Conservation (phyloP, 35 echinoderm and acorn worm species). For the Acanthaster planci region DNA sequence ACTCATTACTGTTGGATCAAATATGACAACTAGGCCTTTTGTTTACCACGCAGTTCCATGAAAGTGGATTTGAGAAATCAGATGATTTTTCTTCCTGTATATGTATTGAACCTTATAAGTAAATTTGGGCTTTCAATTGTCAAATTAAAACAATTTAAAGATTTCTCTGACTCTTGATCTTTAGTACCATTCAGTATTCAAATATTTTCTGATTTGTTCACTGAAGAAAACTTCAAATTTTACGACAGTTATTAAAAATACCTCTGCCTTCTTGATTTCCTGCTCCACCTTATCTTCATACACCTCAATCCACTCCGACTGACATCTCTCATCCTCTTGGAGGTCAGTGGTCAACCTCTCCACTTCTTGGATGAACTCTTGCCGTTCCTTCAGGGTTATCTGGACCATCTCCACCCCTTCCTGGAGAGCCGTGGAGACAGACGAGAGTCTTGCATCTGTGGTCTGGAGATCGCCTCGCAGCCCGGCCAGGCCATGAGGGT, state of each 20-base stretch:
- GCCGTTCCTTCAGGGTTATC: slow-evolving; percentile 25
- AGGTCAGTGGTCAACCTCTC: not conserved
- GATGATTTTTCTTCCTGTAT: no score
- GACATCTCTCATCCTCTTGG: not conserved
- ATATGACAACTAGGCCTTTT: no score
- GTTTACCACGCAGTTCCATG: no score
- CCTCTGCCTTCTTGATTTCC: slow-evolving; percentile 19
- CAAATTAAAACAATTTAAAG: no score
- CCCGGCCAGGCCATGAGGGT: not conserved
- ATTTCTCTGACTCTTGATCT: no score
- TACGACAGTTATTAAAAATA: not conserved
- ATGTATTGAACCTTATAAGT: no score
- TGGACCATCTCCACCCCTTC: slow-evolving; percentile 21
- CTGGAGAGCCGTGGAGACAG: not conserved
- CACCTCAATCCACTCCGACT: slow-evolving; percentile 16
- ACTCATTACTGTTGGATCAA: no score
- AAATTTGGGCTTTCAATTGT: no score
- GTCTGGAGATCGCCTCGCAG: slow-evolving; percentile 24
- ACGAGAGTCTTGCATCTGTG: slow-evolving; percentile 5
- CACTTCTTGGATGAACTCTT: slow-evolving; percentile 32
- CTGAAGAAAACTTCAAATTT: no score
- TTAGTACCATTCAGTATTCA: no score
- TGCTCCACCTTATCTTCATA: slow-evolving; percentile 19
- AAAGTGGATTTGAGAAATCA: no score
- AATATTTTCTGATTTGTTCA: no score